phyloP scores from a whole-genome alignment of 1,140 invertebrate genomes.

The Hyposmocoma kahamanoa region DNA sequence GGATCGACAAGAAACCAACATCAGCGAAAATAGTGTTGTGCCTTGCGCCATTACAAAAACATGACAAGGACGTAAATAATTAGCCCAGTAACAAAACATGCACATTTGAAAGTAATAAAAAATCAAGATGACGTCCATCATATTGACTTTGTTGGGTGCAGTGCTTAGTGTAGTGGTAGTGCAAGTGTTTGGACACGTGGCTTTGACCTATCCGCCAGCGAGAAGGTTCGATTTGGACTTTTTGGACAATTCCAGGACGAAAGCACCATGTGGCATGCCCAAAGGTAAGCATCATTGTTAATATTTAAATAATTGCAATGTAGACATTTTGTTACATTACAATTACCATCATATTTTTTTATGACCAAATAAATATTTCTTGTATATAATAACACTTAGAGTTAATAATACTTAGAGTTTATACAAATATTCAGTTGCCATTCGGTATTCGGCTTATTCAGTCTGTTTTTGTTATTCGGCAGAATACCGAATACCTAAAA shows the following conservation, averaged over 20 bases:
- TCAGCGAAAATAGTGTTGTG: neutral
- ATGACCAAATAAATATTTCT: too few relatives aligned
- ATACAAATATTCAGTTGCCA: too few relatives aligned
- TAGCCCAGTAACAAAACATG: conserved; percentile 1
- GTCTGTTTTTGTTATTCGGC: too few relatives aligned
- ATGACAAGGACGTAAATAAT: neutral
- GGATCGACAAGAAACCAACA: neutral
- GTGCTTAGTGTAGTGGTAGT: conserved; percentile 34
- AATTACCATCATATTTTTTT: too few relatives aligned
- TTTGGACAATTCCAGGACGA: conserved; percentile 92
- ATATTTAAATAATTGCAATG: too few relatives aligned
- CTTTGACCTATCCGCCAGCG: conserved; percentile 89
- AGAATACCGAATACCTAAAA: too few relatives aligned
- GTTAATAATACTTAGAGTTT: too few relatives aligned
- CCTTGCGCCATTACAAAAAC: neutral
- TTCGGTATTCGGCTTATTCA: too few relatives aligned
- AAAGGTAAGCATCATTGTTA: too few relatives aligned
- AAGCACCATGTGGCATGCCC: conserved; percentile 95
- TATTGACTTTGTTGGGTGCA: conserved; percentile 30
- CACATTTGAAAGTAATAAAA: conserved; percentile 9
- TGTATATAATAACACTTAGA: too few relatives aligned
- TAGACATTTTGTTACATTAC: too few relatives aligned
- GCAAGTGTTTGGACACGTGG: conserved; percentile 79
- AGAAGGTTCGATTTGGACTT: conserved; percentile 94
- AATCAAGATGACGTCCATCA: conserved; percentile 39